Percentiles rank a stretch among this genome's conserved stretches.
These are phyloP conservation scores for Chromobotia macracanthus DNA, from an alignment of 2,797 vertebrate species.

Conservation along the genomic window DNA sequence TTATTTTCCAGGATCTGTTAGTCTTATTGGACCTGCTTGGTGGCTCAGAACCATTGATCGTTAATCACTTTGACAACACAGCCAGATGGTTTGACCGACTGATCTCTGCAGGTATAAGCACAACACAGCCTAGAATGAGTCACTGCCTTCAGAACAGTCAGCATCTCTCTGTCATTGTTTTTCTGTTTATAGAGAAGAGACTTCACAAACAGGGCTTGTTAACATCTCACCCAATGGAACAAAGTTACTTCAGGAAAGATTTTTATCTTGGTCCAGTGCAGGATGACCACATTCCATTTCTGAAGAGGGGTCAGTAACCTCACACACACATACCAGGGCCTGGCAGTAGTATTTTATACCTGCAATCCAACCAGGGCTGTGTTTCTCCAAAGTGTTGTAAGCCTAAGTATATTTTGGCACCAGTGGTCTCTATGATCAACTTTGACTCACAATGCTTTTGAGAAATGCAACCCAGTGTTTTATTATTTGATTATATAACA, in stretches of 20 bases:
- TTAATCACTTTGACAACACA: slow-evolving; percentile 87
- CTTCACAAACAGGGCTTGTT: slow-evolving; percentile 85
- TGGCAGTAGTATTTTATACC: too few species aligned
- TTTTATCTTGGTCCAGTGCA: slow-evolving; percentile 81
- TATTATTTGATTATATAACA: too few species aligned
- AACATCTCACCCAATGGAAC: slow-evolving; percentile 78
- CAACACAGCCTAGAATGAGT: background rate
- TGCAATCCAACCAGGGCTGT: too few species aligned
- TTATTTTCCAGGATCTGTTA: slow-evolving; percentile 82
- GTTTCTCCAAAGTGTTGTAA: too few species aligned
- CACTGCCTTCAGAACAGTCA: accelerated
- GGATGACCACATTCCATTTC: slow-evolving; percentile 91
- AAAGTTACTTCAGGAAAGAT: slow-evolving; percentile 84
- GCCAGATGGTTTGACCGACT: slow-evolving; percentile 88
- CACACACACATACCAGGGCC: background rate
- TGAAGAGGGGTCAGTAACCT: slow-evolving; percentile 77
- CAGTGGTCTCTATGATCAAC: too few species aligned
- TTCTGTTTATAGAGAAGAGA: slow-evolving; percentile 77
- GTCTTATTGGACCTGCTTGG: slow-evolving; percentile 90
- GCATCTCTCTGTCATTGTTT: background rate
- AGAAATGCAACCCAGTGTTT: too few species aligned
- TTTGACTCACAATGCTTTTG: too few species aligned
- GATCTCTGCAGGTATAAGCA: slow-evolving; percentile 78
- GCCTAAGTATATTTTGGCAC: too few species aligned
- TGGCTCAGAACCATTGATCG: slow-evolving; percentile 77